phyloP scores from a whole-genome alignment of 2,888 invertebrate genomes.

The Dastarcus helophoroides region DNA sequence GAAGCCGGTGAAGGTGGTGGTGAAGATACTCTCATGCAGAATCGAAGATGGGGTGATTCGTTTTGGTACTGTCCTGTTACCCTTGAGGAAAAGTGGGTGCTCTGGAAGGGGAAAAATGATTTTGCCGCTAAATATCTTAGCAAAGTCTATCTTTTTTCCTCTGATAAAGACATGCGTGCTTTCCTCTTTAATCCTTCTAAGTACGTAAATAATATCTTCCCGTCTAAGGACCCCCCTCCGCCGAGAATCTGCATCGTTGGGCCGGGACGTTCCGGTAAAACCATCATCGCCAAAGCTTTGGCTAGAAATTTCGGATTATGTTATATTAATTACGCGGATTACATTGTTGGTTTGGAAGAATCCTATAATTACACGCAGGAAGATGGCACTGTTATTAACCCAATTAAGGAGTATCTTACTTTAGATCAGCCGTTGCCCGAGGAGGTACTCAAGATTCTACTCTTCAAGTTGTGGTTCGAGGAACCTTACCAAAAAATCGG shows the following conservation, averaged over 20 bases:
- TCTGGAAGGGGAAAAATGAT: constrained; percentile 52
- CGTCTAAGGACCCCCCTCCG: constrained; percentile 38
- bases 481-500: constrained; percentile 41
- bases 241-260: constrained; percentile 49
- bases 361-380: no score
- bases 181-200: constrained; percentile 42
- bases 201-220: constrained; percentile 40
- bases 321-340: constrained; percentile 39
- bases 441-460: constrained; percentile 33
- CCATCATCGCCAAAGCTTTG: constrained; percentile 39
- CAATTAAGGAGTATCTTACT: constrained; percentile 39
- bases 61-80: constrained; percentile 50
- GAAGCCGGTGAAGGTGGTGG: constrained; percentile 31
- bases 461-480: constrained; percentile 44
- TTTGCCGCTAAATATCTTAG: constrained; percentile 42
- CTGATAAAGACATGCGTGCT: constrained; percentile 37
- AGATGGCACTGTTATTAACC: constrained; percentile 7
- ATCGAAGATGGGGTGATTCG: constrained; percentile 44
- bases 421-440: constrained; percentile 39
- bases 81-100: constrained; percentile 40
- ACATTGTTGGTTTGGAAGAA: constrained; percentile 17
- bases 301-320: constrained; percentile 45
- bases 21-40: constrained; percentile 17
- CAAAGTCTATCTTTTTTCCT: constrained; percentile 43
- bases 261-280: constrained; percentile 43